Percentiles rank a stretch among this genome's conserved stretches.
Evolutionary conservation across 1,140 invertebrate species (phyloP).

Genomic region (Zaprionus capensis): DNA sequence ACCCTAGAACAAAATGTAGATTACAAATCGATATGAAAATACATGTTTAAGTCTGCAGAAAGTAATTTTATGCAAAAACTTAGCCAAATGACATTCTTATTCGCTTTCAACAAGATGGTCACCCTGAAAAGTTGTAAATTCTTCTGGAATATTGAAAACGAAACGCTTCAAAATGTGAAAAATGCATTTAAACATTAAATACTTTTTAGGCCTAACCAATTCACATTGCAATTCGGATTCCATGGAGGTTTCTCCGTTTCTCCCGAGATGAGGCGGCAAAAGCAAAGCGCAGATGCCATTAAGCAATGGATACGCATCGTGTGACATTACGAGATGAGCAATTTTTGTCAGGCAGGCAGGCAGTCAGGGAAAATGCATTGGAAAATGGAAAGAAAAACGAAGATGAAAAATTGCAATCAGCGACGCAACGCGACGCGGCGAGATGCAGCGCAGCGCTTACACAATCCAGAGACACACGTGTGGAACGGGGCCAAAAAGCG

Average conservation of each 20-base stretch:
- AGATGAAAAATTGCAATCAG: conserved; percentile 5
- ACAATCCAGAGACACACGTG: conserved; percentile 7
- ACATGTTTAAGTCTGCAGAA: no score
- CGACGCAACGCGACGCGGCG: conserved; percentile 2
- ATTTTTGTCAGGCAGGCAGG: conserved; percentile 5
- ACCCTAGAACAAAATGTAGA: background rate
- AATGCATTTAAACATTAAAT: background rate
- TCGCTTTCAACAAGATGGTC: background rate
- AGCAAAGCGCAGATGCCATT: conserved; percentile 4
- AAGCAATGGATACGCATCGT: conserved; percentile 21
- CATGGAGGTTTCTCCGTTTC: background rate
- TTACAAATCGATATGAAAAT: background rate
- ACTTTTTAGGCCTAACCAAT: background rate
- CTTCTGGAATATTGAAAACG: background rate
- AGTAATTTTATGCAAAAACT: background rate
- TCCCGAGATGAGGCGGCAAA: conserved; percentile 1
- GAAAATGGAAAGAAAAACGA: background rate
- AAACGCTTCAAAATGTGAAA: background rate
- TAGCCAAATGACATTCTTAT: background rate
- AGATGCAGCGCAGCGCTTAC: background rate
- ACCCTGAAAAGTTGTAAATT: background rate
- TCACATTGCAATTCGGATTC: background rate
- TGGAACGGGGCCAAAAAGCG: background rate
- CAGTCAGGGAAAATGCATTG: conserved; percentile 10
- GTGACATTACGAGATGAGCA: conserved; percentile 17